Evolutionary conservation across 2,113 vertebrate genomes (phyloP), one percentile per base, ranked within the genome.

Genomic region (Corydoras sp.): DNA sequence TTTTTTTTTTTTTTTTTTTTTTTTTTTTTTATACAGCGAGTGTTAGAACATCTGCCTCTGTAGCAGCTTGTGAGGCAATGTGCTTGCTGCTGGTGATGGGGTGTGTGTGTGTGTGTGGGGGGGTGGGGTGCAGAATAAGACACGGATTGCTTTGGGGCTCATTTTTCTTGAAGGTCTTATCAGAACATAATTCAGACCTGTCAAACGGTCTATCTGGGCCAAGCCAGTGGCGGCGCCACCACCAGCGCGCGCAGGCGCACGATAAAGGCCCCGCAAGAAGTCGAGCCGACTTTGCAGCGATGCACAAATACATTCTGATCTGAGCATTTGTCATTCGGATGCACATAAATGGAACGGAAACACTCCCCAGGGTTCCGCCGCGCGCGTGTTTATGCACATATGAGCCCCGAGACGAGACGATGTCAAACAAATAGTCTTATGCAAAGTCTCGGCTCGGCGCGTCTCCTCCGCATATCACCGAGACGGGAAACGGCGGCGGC

Each of bases 291-390:
- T 65, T 66, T 58, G 69, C 29, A 56, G 58, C 31, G 15, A 64
- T 18, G 60, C 54, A 10, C 50, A 59, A 65, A 32, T 53, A 70
- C 58, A 63, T 55, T 56, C 82, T 81, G 85, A 86, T 85, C 60
- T 82, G 73, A 80, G 76, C 76, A 81, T 81, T 81, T 64, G 77
- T 73, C 74, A 66, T 54, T 70, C 65, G 63, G 69, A 79, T 59
- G 29, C 24, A 61, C 51, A 62, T 68, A 69, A 85, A 78, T 75
- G 71, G 78, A 75, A 80, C 65, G 53, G 75, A 83, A 87, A 73
- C 80, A 83, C 82, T 85, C 83, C 84, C 63, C 66, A 65, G 68
- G 68, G 14, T 74, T 11, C 71, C 69, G 71, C 79, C 64, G 31
- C 61, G 35, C 55, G 30, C 56, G 50, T 65, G 66, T 35, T 9